Evolutionary conservation across 2,797 vertebrate genomes (phyloP), one percentile per base, ranked within the genome.

Genomic region (Cirrhinus mrigala): DNA sequence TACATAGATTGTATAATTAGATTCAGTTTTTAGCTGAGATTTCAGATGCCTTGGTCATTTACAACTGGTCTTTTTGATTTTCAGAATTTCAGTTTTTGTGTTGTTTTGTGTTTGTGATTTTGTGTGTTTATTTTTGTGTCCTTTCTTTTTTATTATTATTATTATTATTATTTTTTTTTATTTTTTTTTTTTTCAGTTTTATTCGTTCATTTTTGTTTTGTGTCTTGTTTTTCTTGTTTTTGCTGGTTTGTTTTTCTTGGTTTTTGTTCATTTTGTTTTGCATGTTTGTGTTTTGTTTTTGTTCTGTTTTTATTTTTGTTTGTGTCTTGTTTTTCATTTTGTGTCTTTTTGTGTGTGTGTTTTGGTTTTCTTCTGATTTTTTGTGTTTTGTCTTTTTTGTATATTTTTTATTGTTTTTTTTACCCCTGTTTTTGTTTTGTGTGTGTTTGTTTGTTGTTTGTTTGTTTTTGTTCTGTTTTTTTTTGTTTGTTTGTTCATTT

Each of bases 1-100:
- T 20, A 5, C 3, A 33, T 50, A 22, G 33, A 58, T 22, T 8
- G 15, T 16, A 58, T 9, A 40, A 22, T 40, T 16, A 92, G 56
- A 87, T 85, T 37, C 14, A 37, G 27, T 77, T 48, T 68, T 80
- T 62, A 16, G 54, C 7, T 60, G 50, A 16, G 48, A 7, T 66
- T 56, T 48, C 11, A 54, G 64, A 70, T 81, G 29, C 0, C 24
- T 62, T 79, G 27, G 40, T 79, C 12, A 48, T 20, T 29, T 5
- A 33, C 27, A 33, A 7, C 73, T 54, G 52, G 70, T 10, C 70
- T 29, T 74, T 69, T 44, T 44, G 20, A n/a, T 4, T 12, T 70
- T 7, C 40, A 8, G 20, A n/a, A 58, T 74, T 52, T 0, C 2
- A 16, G 1, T 52, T 22, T 73, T 18, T 1, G 20, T 33, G 3